These are phyloP conservation scores for Apteryx mantelli DNA, from an alignment of 2,113 vertebrate species.

Conservation along the genomic window DNA sequence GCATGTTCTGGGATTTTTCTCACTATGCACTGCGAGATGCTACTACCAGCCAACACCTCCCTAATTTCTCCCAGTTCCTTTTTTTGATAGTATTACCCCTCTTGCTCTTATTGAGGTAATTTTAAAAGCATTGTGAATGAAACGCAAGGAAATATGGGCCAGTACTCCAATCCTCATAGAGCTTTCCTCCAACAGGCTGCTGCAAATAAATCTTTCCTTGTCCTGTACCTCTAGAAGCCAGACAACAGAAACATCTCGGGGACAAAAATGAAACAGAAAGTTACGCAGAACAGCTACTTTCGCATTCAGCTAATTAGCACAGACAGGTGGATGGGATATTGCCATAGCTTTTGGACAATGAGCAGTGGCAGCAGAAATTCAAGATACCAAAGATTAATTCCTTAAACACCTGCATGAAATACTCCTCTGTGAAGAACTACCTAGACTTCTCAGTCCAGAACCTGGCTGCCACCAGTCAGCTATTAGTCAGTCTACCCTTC, in stretches of 20 bases:
- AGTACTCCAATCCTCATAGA: neutral
- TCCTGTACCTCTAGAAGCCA: neutral
- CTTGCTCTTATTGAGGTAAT: neutral
- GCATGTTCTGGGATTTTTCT: neutral
- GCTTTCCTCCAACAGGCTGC: neutral
- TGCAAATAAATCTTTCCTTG: too few relatives aligned
- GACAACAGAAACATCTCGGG: neutral
- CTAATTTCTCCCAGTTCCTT: neutral
- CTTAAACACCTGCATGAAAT: neutral
- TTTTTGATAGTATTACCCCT: neutral
- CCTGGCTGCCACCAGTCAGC: neutral
- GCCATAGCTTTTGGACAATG: neutral
- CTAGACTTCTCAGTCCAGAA: neutral
- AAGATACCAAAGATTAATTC: neutral
- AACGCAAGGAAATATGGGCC: neutral
- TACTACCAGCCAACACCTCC: neutral
- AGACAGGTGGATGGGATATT: neutral
- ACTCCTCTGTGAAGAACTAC: neutral
- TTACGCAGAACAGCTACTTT: neutral
- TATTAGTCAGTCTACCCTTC: neutral
- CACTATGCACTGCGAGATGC: fast-evolving
- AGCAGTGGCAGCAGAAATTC: neutral
- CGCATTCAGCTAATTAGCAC: neutral
- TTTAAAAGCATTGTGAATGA: neutral
- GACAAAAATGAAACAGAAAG: neutral